Evolutionary conservation across 2,797 vertebrate species (phyloP).

Genomic region (Aphelocoma californica): DNA sequence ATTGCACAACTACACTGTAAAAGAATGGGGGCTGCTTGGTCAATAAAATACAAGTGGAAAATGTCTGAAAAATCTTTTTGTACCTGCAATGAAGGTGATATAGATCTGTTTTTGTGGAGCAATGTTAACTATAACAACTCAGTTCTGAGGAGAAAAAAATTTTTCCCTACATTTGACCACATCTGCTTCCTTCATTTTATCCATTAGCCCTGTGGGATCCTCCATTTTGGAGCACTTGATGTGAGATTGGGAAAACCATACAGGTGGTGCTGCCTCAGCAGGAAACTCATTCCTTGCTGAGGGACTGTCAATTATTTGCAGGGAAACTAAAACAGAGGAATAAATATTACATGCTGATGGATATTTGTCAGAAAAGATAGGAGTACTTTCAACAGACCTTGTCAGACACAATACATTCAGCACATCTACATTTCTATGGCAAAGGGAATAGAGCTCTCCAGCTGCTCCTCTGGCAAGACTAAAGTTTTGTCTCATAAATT

Average conservation of each 20-base stretch:
- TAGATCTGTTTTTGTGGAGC: not conserved
- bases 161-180: not conserved
- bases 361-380: slow-evolving; percentile 72
- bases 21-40: not conserved
- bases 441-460: slow-evolving; percentile 70
- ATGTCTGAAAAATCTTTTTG: not conserved
- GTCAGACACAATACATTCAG: slow-evolving; percentile 65
- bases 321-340: slow-evolving; percentile 68
- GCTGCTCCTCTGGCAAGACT: slow-evolving; percentile 74
- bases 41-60: not conserved
- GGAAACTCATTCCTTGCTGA: slow-evolving; percentile 55
- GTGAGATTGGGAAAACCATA: not conserved
- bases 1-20: not conserved
- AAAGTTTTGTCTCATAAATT: slow-evolving; percentile 75
- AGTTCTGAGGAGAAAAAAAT: not conserved
- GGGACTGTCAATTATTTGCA: slow-evolving; percentile 65
- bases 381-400: slow-evolving; percentile 61
- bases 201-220: slow-evolving; percentile 29
- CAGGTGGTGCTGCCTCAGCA: slow-evolving; percentile 65
- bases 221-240: slow-evolving; percentile 33
- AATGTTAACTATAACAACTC: not conserved
- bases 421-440: slow-evolving; percentile 68
- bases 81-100: not conserved
- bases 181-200: slow-evolving; percentile 15
- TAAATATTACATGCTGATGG: slow-evolving; percentile 77